Evolutionary conservation across 2,888 invertebrate species (phyloP), one percentile per base, ranked within the genome.

Genomic region (Monopis laevigella): DNA sequence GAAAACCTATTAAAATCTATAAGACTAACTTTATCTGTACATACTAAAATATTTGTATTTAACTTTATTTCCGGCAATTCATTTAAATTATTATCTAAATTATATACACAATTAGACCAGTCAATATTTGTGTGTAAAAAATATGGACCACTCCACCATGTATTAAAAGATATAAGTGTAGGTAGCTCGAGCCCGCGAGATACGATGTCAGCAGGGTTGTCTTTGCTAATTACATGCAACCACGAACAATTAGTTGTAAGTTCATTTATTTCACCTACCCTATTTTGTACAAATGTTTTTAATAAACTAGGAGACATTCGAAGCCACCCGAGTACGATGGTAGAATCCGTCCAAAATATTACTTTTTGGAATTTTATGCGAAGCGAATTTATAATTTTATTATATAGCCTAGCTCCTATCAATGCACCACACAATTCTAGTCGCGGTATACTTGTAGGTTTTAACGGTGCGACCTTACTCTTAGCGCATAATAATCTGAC

Each of bases 401-500:
- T 18, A 21, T 42, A 46, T 11, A 57, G 41, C 34, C 48, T 43
- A 28, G 50, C 41, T 29, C 47, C 48, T 24, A 54, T 13, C 14
- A 54, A 39, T 1, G 52, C 53, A 2, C 47, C 55, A 29, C 52
- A 55, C 1, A 57, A 41, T 30, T 58, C 58, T 2, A 55, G 32
- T 2, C 54, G 48, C 1, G 55, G 54, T 10, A 58, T 48, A 18
- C 24, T 40, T 2, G 13, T n/a, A n/a, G 50, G 39, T 36, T 51
- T 52, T 1, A 48, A 4, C 0, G 55, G 51, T 1, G 55, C 53
- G 2, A 56, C 49, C 16, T 47, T 49, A 12, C 49, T 38, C 39
- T 57, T 58, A 1, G 53, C 43, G 28, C 44, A 48, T 11, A 56
- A 35, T 11, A 57, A 43, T 2, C 43, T 41, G 2, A 49, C 41